Evolutionary conservation across 1,140 invertebrate genomes (phyloP).

Genomic region (Augochlora pura): DNA sequence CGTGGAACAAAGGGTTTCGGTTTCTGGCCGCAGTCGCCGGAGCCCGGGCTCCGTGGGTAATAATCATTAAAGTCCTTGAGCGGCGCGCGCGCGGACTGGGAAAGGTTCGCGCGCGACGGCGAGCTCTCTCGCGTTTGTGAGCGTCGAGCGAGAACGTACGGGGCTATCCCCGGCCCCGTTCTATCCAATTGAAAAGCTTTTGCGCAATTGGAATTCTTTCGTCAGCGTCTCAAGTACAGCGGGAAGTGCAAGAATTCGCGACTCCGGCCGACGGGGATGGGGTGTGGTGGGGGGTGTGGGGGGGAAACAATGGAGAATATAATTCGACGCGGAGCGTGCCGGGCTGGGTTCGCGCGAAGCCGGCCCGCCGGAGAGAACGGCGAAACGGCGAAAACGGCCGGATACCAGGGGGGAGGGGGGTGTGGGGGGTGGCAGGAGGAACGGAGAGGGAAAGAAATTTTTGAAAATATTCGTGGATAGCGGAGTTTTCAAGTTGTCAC

Average conservation of each 20-base stretch:
- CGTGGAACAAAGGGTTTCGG: conserved; percentile 34
- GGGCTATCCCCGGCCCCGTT: conserved; percentile 23
- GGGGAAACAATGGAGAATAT: conserved; percentile 1
- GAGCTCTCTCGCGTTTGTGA: no score
- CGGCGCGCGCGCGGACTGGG: not conserved
- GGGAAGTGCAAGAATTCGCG: conserved; percentile 41
- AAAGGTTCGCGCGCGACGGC: conserved; percentile 17
- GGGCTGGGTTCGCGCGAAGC: no score
- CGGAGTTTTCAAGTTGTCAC: conserved; percentile 65
- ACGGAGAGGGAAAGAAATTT: conserved; percentile 43
- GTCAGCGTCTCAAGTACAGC: conserved; percentile 41
- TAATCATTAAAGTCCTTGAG: conserved; percentile 52
- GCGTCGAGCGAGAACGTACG: no score
- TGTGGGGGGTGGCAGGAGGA: not conserved
- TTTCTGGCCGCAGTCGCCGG: conserved; percentile 15
- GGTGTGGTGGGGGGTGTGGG: not conserved
- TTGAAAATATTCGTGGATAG: conserved; percentile 64
- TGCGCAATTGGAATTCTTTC: conserved; percentile 57
- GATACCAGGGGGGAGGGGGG: no score
- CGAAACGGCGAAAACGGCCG: no score
- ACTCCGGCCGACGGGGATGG: not conserved
- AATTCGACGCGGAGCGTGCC: not conserved
- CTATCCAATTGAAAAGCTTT: conserved; percentile 54
- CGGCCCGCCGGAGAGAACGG: no score
- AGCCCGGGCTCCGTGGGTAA: conserved; percentile 24